A percentile compares a stretch with the other conserved stretches of the same genome.
Evolutionary conservation across 1,140 invertebrate species (phyloP).

Genomic region (Metopolophium dirhodum): DNA sequence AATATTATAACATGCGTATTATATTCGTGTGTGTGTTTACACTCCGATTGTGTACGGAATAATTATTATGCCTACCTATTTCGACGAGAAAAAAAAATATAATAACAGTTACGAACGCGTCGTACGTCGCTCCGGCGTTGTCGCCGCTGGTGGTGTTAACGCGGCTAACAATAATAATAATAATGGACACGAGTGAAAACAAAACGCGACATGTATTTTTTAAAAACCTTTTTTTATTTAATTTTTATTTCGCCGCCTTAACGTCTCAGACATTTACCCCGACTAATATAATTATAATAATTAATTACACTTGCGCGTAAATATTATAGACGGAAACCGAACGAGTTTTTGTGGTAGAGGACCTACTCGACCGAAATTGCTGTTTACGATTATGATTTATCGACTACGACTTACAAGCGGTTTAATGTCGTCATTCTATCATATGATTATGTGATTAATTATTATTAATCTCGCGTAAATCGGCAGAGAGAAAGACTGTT

Average conservation of each 20-base stretch:
- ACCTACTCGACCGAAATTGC: neutral
- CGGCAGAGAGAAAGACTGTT: neutral
- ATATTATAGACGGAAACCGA: neutral
- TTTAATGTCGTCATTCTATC: neutral
- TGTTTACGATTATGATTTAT: conserved; percentile 27
- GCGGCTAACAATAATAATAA: neutral
- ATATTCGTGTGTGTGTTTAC: neutral
- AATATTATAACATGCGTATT: neutral
- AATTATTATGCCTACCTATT: conserved; percentile 15
- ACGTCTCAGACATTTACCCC: neutral
- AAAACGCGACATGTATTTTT: neutral
- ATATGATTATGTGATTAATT: neutral
- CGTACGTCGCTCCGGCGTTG: neutral
- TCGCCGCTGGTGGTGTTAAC: neutral
- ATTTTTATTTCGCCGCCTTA: neutral
- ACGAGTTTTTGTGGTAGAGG: neutral
- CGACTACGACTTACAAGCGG: neutral
- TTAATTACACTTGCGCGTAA: neutral
- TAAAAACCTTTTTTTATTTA: neutral
- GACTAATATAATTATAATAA: neutral
- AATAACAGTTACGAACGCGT: neutral
- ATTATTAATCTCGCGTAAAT: neutral
- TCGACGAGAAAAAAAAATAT: conserved; percentile 12
- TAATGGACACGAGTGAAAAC: conserved; percentile 20
- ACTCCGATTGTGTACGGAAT: neutral